Conservation (phyloP, 2,888 invertebrate genomes). For the Petrolisthes manimaculis region DNA sequence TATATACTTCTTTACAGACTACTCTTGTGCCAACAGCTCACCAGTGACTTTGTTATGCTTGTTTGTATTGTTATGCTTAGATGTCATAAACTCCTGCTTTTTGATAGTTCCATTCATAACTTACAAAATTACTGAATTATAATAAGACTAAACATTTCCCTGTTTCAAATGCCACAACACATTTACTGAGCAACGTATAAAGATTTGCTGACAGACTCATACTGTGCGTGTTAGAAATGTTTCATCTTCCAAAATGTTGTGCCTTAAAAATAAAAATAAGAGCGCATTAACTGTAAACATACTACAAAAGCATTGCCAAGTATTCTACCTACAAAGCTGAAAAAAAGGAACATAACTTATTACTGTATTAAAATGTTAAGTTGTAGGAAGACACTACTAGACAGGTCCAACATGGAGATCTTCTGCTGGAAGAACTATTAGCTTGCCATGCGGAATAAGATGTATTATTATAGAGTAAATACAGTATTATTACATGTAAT, state of each 20-base stretch:
- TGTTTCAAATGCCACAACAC: too few species aligned
- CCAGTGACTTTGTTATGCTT: too few species aligned
- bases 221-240: not conserved
- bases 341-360: constrained; percentile 5
- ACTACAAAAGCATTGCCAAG: constrained; percentile 22
- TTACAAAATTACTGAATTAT: too few species aligned
- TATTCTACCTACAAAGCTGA: constrained; percentile 26
- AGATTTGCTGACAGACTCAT: too few species aligned
- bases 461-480: not conserved
- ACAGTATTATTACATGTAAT: constrained; percentile 6
- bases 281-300: constrained; percentile 14
- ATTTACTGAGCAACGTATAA: too few species aligned
- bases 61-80: too few species aligned
- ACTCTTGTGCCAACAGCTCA: too few species aligned
- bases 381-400: constrained; percentile 3
- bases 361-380: not conserved
- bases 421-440: not conserved
- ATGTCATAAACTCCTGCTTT: too few species aligned
- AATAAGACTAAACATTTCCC: too few species aligned
- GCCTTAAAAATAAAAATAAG: not conserved
- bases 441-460: constrained; percentile 7
- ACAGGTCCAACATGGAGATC: not conserved
- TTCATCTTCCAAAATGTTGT: not conserved
- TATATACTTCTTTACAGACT: too few species aligned
- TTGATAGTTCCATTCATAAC: too few species aligned